These are phyloP conservation scores for Acipenser transmontanus DNA, from an alignment of 2,797 vertebrate species.

Conservation along the genomic window DNA sequence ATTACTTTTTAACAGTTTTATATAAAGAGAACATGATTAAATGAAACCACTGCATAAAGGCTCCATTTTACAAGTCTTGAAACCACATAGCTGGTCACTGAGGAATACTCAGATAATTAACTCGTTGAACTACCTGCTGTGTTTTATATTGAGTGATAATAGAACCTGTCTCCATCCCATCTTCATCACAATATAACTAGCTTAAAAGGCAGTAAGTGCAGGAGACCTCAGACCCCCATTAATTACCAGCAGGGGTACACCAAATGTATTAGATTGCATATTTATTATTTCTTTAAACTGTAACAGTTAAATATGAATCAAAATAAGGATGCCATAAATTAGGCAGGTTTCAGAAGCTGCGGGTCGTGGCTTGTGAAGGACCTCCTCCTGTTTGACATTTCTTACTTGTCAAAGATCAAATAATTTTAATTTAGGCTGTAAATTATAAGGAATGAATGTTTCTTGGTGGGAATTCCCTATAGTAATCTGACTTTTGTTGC, in stretches of 20 bases:
- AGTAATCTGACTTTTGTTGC: slow-evolving; percentile 81
- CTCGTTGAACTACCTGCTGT: slow-evolving; percentile 80
- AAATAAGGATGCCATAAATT: slow-evolving; percentile 79
- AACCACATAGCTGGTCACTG: slow-evolving; percentile 35
- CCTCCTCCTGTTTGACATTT: slow-evolving; percentile 79
- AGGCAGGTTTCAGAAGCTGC: slow-evolving; percentile 79
- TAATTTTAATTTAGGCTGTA: slow-evolving; percentile 80
- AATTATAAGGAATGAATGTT: slow-evolving; percentile 81
- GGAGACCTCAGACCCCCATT: slow-evolving; percentile 80
- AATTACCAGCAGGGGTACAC: slow-evolving; percentile 81
- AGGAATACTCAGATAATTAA: slow-evolving; percentile 84
- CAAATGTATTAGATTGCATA: slow-evolving; percentile 72
- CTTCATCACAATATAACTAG: slow-evolving; percentile 66
- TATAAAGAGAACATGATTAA: too few relatives aligned
- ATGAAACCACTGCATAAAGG: too few relatives aligned
- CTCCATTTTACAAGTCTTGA: slow-evolving; percentile 27
- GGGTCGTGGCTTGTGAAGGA: slow-evolving; percentile 73
- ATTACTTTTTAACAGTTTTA: too few relatives aligned
- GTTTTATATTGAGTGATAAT: slow-evolving; percentile 94
- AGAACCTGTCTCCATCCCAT: slow-evolving; percentile 67
- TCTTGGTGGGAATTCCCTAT: slow-evolving; percentile 80
- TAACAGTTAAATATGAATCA: slow-evolving; percentile 80
- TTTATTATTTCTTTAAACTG: slow-evolving; percentile 68
- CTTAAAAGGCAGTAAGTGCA: slow-evolving; percentile 66
- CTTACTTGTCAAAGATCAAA: slow-evolving; percentile 83